A percentile compares a stretch with the other conserved stretches of the same genome.
Evolutionary conservation across 2,888 invertebrate genomes (phyloP).

Genomic region (Amiota minor): DNA sequence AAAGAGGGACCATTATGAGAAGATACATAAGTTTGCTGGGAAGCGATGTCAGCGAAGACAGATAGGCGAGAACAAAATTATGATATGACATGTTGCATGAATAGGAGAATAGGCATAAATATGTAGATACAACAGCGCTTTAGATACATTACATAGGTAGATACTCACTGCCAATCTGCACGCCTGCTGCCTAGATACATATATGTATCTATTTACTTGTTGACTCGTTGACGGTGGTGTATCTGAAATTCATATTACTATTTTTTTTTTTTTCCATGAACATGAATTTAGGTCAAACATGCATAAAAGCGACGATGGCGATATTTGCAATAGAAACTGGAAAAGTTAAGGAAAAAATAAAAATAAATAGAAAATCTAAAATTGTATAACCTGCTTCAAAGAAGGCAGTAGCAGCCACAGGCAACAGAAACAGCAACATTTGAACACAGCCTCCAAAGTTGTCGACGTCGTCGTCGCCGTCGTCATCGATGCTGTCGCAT

Average conservation of each 20-base stretch:
- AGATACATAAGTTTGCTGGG: neutral
- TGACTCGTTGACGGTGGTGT: neutral
- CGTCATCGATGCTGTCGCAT: neutral
- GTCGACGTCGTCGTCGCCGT: no score
- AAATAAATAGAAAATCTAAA: conserved; percentile 54
- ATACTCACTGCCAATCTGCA: neutral
- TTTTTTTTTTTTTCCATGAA: conserved; percentile 12
- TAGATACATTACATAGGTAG: neutral
- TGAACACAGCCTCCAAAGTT: conserved; percentile 13
- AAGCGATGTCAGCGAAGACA: neutral
- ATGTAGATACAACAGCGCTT: neutral
- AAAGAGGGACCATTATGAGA: no score
- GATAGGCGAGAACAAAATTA: conserved; percentile 33
- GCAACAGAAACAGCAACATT: conserved; percentile 33
- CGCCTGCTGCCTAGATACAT: conserved; percentile 3
- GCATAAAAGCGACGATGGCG: conserved; percentile 45
- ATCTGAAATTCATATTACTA: conserved; percentile 47
- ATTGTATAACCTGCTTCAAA: conserved; percentile 62
- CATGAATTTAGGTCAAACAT: conserved; percentile 64
- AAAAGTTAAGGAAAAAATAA: conserved; percentile 3
- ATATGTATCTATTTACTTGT: neutral
- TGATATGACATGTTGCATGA: conserved; percentile 36
- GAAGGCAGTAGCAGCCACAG: conserved; percentile 29
- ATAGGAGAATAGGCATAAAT: conserved; percentile 8
- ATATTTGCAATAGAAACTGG: conserved; percentile 31